Evolutionary conservation across 2,888 invertebrate genomes (phyloP), one percentile per base, ranked within the genome.

Genomic region (Protonemura montana): DNA sequence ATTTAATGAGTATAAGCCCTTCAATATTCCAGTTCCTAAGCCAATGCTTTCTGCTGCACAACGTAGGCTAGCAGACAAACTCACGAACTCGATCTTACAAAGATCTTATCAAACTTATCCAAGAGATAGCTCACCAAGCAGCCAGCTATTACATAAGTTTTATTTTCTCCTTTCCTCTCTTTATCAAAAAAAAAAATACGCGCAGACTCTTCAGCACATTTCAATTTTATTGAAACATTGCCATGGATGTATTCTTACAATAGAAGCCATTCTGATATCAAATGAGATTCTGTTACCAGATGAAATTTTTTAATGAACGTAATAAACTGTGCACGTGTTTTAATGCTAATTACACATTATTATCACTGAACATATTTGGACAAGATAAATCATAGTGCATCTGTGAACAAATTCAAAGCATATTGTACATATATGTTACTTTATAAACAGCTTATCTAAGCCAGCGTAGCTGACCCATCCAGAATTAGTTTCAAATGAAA

Each of bases 41-140:
- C 78, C 28, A 6, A 21, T 28, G 28, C 78, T 3, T 28, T 78
- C 78, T 27, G 26, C 28, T 3, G 78, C 26, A 26, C 13, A 78
- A 5, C 2, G 16, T 0, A 78, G 28, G n/a, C n/a, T 10, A 10
- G 35, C 35, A 35, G 35, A 28, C 2, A 2, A 13, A 78, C n/a
- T 78, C 78, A 78, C 78, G 78, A 78, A 78, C 78, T 78, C 78
- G 78, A 78, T 78, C 78, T 78, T 78, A 1, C 78, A 78, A 78
- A 78, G 78, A 27, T 78, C 78, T 78, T 27, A 78, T 26, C 76
- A 76, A 76, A 78, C 28, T 78, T 28, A 25, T 78, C 26, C 28
- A 21, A 35, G 10, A 59, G 59, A 59, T 59, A 59, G 26, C 78
- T 21, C 27, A 27, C 26, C 26, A 26, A 78, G 26, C 78, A 27